Evolutionary conservation across 2,888 invertebrate species (phyloP).

Genomic region (Lucinisca nassula): DNA sequence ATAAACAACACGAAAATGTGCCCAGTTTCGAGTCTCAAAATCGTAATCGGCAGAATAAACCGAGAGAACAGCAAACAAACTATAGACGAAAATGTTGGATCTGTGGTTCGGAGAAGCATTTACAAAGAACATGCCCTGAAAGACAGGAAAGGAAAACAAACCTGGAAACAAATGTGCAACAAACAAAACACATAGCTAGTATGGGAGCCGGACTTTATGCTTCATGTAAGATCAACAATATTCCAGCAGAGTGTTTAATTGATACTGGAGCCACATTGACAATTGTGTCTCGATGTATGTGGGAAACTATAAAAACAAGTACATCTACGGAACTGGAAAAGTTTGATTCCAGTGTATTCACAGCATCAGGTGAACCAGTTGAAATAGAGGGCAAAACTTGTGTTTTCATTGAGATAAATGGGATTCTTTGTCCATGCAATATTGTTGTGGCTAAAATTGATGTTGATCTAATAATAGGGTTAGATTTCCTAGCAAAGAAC

Average conservation of each 20-base stretch:
- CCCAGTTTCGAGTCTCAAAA: not conserved
- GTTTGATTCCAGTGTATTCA: not conserved
- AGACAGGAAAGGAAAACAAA: not conserved
- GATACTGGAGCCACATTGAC: not conserved
- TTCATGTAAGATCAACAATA: not conserved
- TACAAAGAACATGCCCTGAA: not conserved
- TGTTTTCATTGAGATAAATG: not conserved
- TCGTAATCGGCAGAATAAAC: not conserved
- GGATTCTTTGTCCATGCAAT: not conserved
- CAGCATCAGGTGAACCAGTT: not conserved
- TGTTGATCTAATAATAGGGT: conserved; percentile 18
- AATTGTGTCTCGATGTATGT: not conserved
- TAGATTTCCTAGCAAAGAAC: conserved; percentile 16
- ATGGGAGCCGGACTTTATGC: not conserved
- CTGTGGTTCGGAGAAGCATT: not conserved
- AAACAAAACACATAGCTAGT: not conserved
- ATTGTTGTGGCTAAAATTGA: conserved; percentile 17
- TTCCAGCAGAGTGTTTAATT: not conserved
- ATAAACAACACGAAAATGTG: too few relatives aligned
- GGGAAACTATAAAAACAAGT: not conserved
- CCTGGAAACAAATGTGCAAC: not conserved
- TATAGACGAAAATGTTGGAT: not conserved
- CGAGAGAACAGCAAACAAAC: not conserved
- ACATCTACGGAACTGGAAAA: not conserved
- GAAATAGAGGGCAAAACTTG: not conserved